Conservation (phyloP, 2,888 invertebrate species). For the Andrena flavipes region DNA sequence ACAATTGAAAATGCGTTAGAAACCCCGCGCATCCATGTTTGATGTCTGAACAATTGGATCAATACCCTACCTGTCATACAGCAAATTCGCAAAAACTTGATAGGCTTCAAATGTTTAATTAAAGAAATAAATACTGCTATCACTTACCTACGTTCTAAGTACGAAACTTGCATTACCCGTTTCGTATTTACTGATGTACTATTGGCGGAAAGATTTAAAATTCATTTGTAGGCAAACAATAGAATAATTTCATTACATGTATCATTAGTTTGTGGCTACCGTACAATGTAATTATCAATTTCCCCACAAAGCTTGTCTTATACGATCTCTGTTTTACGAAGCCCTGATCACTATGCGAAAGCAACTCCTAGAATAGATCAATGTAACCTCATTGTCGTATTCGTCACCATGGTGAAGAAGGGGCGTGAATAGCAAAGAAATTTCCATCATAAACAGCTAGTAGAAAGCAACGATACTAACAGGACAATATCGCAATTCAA, state of each 20-base stretch:
- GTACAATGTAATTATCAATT: not conserved
- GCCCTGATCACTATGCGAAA: slow-evolving; percentile 1
- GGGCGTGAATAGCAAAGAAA: slow-evolving; percentile 27
- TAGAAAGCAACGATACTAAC: not conserved
- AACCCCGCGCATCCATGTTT: not conserved
- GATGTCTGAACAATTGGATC: not conserved
- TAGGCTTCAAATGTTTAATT: not conserved
- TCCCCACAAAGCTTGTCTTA: not conserved
- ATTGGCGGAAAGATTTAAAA: not conserved
- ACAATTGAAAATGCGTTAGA: not conserved
- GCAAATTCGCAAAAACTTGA: not conserved
- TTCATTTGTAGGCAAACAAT: not conserved
- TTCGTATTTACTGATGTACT: not conserved
- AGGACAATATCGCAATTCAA: not conserved
- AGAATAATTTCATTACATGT: not conserved
- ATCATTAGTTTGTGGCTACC: not conserved
- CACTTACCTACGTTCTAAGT: slow-evolving; percentile 4
- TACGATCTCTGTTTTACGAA: not conserved
- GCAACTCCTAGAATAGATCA: slow-evolving; percentile 50
- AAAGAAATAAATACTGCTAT: not conserved
- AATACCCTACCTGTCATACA: not conserved
- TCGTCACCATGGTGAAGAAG: slow-evolving; percentile 70
- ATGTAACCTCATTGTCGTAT: slow-evolving; percentile 57
- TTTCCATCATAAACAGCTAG: slow-evolving; percentile 11
- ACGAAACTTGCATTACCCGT: not conserved